phyloP scores from a whole-genome alignment of 2,113 vertebrate genomes.

The Motacilla tschutschensis region DNA sequence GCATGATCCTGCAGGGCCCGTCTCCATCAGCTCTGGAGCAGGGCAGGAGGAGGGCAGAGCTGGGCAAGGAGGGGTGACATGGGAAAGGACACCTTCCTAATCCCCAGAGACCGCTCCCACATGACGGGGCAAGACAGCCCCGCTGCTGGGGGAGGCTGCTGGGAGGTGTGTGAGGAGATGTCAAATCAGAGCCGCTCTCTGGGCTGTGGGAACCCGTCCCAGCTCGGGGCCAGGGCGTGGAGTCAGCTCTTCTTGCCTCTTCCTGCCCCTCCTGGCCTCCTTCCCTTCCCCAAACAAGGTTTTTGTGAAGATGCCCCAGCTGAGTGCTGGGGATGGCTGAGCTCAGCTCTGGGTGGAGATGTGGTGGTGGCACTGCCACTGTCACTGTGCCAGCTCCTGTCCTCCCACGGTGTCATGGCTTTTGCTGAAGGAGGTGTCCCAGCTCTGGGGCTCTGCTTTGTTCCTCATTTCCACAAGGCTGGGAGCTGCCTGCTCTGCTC shows the following conservation, averaged over 20 bases:
- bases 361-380: neutral
- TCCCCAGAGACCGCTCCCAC: neutral
- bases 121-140: neutral
- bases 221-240: constrained; percentile 12
- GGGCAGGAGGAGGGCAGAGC: neutral
- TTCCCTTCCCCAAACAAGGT: neutral
- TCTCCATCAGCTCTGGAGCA: neutral
- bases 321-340: neutral
- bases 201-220: neutral
- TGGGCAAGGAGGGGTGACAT: neutral
- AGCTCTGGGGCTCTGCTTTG: neutral
- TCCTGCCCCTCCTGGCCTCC: constrained; percentile 22
- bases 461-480: neutral
- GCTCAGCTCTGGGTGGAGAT: neutral
- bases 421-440: neutral
- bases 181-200: neutral
- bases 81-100: neutral
- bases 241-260: neutral
- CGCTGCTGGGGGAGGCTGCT: neutral
- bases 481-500: neutral
- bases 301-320: neutral
- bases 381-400: neutral
- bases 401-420: rapidly evolving
- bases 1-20: rapidly evolving
- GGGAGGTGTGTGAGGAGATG: neutral